A percentile compares a stretch with the other conserved stretches of the same genome.
Conservation (phyloP, 1,140 invertebrate species). For the Reticulitermes speratus region DNA sequence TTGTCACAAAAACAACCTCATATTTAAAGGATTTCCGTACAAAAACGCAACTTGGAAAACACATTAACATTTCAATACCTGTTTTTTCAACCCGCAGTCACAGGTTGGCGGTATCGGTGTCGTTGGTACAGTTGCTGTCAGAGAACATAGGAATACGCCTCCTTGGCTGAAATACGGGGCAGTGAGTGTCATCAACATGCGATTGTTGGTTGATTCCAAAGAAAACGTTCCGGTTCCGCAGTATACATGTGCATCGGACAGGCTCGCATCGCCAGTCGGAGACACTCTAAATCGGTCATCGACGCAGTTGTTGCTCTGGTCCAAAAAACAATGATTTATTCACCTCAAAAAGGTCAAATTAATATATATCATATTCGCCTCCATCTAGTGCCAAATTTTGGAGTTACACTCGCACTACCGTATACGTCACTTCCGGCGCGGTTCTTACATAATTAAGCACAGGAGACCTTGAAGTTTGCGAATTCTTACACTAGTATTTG, state of each 20-base stretch:
- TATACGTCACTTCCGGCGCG: no score
- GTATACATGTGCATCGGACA: slow-evolving; percentile 49
- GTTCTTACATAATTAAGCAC: no score
- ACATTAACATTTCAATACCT: slow-evolving; percentile 44
- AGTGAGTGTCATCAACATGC: slow-evolving; percentile 49
- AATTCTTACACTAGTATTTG: no score
- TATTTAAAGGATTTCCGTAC: no score
- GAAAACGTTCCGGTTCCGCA: slow-evolving; percentile 53
- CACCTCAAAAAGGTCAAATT: no score
- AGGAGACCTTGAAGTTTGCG: no score
- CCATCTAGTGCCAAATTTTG: no score
- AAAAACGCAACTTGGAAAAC: no score
- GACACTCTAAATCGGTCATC: slow-evolving; percentile 53
- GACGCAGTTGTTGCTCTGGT: slow-evolving; percentile 46
- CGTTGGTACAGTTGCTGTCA: slow-evolving; percentile 40
- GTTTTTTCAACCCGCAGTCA: slow-evolving; percentile 57
- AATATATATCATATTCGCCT: no score
- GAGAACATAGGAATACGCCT: slow-evolving; percentile 52
- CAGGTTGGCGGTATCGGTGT: slow-evolving; percentile 42
- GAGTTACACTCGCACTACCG: no score
- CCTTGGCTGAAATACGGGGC: slow-evolving; percentile 44
- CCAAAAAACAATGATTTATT: no score
- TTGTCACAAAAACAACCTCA: no score
- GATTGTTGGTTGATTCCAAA: slow-evolving; percentile 47
- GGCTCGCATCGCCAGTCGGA: slow-evolving; percentile 47